Evolutionary conservation across 2,888 invertebrate species (phyloP), one percentile per base, ranked within the genome.

Genomic region (Noctua pronuba): DNA sequence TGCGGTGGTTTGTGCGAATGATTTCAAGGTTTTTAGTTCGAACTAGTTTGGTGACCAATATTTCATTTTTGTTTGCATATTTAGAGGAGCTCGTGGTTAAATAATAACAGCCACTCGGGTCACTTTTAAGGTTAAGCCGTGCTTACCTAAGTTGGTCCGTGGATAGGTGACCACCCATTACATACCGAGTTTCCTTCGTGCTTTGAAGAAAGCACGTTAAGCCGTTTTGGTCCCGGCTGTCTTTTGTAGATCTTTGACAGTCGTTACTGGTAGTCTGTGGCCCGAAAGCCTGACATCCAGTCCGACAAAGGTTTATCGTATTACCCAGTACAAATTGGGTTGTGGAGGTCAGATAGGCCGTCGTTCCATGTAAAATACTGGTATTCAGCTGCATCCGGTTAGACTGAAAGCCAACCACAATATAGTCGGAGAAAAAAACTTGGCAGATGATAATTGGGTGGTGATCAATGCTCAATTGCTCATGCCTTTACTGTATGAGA

Each of bases 1-100:
- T 69, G 77, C 65, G 49, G 28, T 66, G 52, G 74, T 77, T 83
- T 76, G 73, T 69, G 35, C 44, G 49, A 77, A 72, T 77, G 58
- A 73, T 66, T 80, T 38, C 11, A n/a, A 28, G 11, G 28, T 35
- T 62, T 69, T 71, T 68, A 31, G 46, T 69, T 58, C 60, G 35
- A 67, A 49, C 6, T 44, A 52, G 35, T 28, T 46, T 31, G 24
- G 18, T 10, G 10, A 28, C 1, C 0, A 21, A n/a, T 66, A 16
- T 18, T 38, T 78, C 4, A 55, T 31, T 60, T 60, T 28, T 38
- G 2, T 5, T 46, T 44, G 18, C 24, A 64, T n/a, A n/a, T 38
- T 64, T 13, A 38, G 38, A 21, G 10, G 21, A 10, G 31, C 31
- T 60, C 31, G 31, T 60, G 62, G 2, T 31, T 60, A 21, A 21